Evolutionary conservation across 2,797 vertebrate species (phyloP).

Genomic region (Hirundo rustica): DNA sequence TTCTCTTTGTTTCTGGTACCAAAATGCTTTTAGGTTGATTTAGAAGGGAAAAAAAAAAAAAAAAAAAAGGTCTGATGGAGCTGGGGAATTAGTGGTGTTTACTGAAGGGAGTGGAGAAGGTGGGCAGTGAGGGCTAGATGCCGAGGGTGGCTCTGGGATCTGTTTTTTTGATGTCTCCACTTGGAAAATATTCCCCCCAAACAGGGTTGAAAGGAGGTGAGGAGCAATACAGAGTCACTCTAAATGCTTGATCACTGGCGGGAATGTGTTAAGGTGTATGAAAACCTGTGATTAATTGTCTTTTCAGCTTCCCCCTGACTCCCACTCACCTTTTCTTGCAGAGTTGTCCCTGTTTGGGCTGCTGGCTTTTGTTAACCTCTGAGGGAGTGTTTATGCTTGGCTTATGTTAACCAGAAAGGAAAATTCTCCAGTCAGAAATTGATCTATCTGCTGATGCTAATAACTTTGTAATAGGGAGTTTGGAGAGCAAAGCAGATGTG

Average conservation of each 20-base stretch:
- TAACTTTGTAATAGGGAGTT: background rate
- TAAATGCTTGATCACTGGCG: background rate
- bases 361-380: constrained; percentile 43
- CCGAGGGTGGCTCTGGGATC: rapidly evolving
- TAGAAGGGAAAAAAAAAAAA: background rate
- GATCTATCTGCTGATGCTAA: constrained; percentile 1
- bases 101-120: background rate
- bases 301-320: background rate
- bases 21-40: constrained; percentile 5
- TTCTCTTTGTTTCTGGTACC: background rate
- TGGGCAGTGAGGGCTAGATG: background rate
- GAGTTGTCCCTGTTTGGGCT: background rate
- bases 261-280: background rate
- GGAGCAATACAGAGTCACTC: background rate
- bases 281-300: background rate
- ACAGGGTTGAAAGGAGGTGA: background rate
- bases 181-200: background rate
- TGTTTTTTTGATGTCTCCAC: background rate
- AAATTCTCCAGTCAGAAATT: background rate
- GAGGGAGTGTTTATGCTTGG: background rate
- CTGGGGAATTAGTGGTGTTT: background rate
- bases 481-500: background rate
- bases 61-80: background rate
- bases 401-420: constrained; percentile 26
- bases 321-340: background rate